Percentiles rank a stretch among this genome's conserved stretches.
Conservation (phyloP, 2,113 vertebrate species). For the Panurus biarmicus region DNA sequence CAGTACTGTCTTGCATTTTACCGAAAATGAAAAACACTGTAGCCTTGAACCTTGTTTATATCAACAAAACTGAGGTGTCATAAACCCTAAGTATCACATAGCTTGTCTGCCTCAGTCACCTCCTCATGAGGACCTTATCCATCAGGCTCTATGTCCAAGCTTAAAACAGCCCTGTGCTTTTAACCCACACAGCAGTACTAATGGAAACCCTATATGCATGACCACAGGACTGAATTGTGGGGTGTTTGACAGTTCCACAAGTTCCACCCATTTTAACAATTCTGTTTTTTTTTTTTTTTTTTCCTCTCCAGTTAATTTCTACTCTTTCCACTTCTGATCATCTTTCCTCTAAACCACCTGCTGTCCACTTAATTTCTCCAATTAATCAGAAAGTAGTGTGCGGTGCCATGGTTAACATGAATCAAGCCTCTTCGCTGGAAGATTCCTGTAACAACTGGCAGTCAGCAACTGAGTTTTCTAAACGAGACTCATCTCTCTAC, state of each 20-base stretch:
- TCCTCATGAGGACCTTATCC: background rate
- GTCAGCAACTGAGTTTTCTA: slow-evolving; percentile 46
- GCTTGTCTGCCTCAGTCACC: background rate
- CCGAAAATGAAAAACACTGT: background rate
- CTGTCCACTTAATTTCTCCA: slow-evolving; percentile 71
- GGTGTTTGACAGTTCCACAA: slow-evolving; percentile 6
- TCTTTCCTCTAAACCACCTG: slow-evolving; percentile 71
- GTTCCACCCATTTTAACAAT: slow-evolving; percentile 52
- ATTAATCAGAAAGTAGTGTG: slow-evolving; percentile 66
- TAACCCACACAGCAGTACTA: background rate
- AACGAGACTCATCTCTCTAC: slow-evolving; percentile 62
- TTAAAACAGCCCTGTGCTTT: background rate
- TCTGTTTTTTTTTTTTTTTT: slow-evolving; percentile 64
- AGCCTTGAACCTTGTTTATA: background rate
- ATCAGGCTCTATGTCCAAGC: background rate
- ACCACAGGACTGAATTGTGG: background rate
- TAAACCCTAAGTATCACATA: background rate
- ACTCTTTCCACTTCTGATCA: slow-evolving; percentile 70
- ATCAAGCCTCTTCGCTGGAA: slow-evolving; percentile 63
- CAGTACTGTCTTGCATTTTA: background rate
- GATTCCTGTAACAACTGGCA: slow-evolving; percentile 55
- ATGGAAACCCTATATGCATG: background rate
- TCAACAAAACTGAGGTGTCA: background rate
- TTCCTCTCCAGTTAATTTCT: slow-evolving; percentile 72
- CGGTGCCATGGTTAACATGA: slow-evolving; percentile 31